Evolutionary conservation across 1,140 invertebrate species (phyloP), one percentile per base, ranked within the genome.

Genomic region (Delia radicum): DNA sequence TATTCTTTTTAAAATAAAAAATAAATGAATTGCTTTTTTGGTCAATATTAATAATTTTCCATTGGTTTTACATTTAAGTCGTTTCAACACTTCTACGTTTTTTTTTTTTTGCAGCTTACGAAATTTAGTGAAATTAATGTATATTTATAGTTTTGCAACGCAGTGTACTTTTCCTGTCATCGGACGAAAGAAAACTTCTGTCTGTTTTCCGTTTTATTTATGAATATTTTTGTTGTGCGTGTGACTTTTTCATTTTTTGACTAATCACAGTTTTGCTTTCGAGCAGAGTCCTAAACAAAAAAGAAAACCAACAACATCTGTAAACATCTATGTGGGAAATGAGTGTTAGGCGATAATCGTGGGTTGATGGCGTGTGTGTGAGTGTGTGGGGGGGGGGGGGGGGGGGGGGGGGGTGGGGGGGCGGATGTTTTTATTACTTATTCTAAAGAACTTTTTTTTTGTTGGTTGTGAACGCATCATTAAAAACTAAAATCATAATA

Each of bases 201-300:
- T 55, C 48, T 55, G 48, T 55, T 55, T 55, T 55, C 48, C 48
- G 48, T 55, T 55, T 55, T 21, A 3, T 21, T 55, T 55, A 18
- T 21, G 48, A 21, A 55, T n/a, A 55, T 5, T 21, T 55, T 55
- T 55, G n/a, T n/a, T n/a, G 48, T 55, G 48, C 48, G 48, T 55
- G 48, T n/a, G 48, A 55, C 48, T 55, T 55, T 55, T 55, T 55
- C n/a, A 21, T 55, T 55, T 55, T 55, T 55, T 55, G 48, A 55
- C 48, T 55, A 55, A 55, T 55, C 48, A n/a, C 48, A 55, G 48
- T 55, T 55, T 55, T 55, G 48, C 48, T 55, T 55, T 55, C 18
- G 37, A 42, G 37, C 37, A 42, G 3, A 42, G 3, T 42, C 15
- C 15, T 42, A 3, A 12, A 3, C 37, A 12, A 12, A 42, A 42